phyloP scores from a whole-genome alignment of 2,888 invertebrate species.

The Rhorus exstirpatorius region DNA sequence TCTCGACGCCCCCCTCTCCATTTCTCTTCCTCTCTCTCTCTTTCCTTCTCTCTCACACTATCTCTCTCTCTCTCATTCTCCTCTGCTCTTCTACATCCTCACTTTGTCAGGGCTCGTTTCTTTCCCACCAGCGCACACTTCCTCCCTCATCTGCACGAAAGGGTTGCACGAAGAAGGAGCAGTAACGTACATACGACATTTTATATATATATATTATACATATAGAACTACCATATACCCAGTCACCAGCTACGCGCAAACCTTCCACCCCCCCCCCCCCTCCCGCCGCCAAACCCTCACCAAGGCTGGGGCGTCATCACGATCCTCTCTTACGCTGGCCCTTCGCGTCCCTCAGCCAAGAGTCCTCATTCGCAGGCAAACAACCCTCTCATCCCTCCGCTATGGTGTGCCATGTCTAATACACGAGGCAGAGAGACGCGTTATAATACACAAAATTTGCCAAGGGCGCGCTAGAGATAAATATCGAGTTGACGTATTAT shows the following conservation, averaged over 20 bases:
- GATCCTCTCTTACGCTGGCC: constrained; percentile 58
- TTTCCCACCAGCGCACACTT: constrained; percentile 48
- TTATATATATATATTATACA: constrained; percentile 22
- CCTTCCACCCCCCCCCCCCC: constrained; percentile 35
- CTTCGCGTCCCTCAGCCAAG: constrained; percentile 66
- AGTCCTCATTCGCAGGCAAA: constrained; percentile 75
- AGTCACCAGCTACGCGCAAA: constrained; percentile 35
- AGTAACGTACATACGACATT: constrained; percentile 17
- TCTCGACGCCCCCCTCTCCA: constrained; percentile 78
- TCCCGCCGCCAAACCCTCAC: too few relatives aligned
- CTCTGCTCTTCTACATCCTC: constrained; percentile 50
- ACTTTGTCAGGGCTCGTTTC: constrained; percentile 61
- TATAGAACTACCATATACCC: constrained; percentile 3
- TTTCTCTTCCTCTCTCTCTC: constrained; percentile 68
- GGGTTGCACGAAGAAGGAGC: constrained; percentile 48
- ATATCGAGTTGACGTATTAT: background rate
- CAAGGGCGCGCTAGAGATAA: constrained; percentile 8
- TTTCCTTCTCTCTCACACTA: constrained; percentile 63
- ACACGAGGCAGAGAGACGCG: background rate
- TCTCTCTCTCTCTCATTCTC: constrained; percentile 68
- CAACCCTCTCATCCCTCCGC: constrained; percentile 74
- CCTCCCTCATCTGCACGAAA: constrained; percentile 52
- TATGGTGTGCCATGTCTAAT: constrained; percentile 18
- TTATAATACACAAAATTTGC: background rate
- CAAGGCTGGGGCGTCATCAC: constrained; percentile 58